Evolutionary conservation across 2,113 vertebrate species (phyloP), one percentile per base, ranked within the genome.

Genomic region (Neofelis nebulosa): DNA sequence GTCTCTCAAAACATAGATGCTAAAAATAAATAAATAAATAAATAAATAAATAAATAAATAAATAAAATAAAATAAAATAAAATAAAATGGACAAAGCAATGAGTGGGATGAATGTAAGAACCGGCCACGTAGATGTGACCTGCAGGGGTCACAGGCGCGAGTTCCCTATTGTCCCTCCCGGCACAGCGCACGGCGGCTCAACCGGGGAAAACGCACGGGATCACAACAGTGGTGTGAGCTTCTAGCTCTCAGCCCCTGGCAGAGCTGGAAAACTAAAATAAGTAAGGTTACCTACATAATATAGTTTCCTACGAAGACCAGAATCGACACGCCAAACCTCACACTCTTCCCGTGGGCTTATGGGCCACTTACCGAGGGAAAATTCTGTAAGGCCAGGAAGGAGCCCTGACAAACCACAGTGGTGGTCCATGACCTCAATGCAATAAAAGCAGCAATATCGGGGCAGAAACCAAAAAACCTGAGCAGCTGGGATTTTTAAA

Each of bases 131-230:
- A 4, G 63, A 8, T 1, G 63, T 57, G 80, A 38, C 79, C 3
- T 27, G 52, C 10, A 10, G 41, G 79, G 29, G 5, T 11, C 4
- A 0, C 1, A 2, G 1, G 9, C 16, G n/a, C 3, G 38, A 4
- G 12, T 31, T 23, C 63, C 69, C n/a, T 1, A 4, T 11, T 23
- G 1, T 81, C 21, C 25, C 8, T n/a, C 66, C 74, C 18, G n/a
- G 66, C 11, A 3, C 21, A 23, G 21, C n/a, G 41, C 78, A 1
- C 50, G 41, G 68, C 23, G 36, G 9, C 18, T 23, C 52, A 21
- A 19, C 1, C 36, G 7, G 19, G 50, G 84, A 55, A n/a, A n/a
- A 27, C 8, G 4, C 36, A 11, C 25, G 7, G 80, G 7, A 2
- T 36, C 74, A 27, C 36, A 31, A 41, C 36, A 3, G 45, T 21